These are phyloP conservation scores for Nineta flava DNA, from an alignment of 2,888 invertebrate genomes.

Conservation along the genomic window DNA sequence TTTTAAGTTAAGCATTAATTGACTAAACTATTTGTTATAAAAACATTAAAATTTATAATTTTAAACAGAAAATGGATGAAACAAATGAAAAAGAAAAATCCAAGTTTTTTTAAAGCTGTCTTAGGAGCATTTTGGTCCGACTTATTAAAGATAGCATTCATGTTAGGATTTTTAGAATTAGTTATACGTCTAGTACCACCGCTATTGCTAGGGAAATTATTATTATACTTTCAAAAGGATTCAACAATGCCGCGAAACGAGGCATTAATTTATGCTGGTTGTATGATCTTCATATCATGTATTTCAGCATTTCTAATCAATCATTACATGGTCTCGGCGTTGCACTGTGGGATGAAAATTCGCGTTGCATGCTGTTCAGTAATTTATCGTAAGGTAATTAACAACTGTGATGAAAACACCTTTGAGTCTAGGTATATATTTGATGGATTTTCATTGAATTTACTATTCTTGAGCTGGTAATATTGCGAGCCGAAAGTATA, in stretches of 20 bases:
- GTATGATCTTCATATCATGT: conserved; percentile 37
- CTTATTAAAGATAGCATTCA: conserved; percentile 41
- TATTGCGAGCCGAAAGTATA: too few relatives aligned
- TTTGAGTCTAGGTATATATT: background rate
- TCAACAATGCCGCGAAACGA: conserved; percentile 29
- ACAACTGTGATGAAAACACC: background rate
- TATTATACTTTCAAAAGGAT: conserved; percentile 46
- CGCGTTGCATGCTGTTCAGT: conserved; percentile 67
- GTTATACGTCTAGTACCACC: conserved; percentile 46
- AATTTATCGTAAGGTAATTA: conserved; percentile 51
- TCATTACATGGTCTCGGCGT: conserved; percentile 54
- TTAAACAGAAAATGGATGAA: conserved; percentile 48
- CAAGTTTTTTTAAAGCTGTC: conserved; percentile 47
- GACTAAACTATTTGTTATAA: too few relatives aligned
- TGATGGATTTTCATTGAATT: too few relatives aligned
- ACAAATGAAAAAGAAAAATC: conserved; percentile 41
- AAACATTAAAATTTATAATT: background rate
- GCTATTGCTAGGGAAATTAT: conserved; percentile 43
- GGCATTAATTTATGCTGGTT: conserved; percentile 44
- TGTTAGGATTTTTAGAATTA: conserved; percentile 42
- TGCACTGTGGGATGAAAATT: conserved; percentile 71
- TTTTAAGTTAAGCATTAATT: too few relatives aligned
- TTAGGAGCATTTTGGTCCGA: conserved; percentile 51
- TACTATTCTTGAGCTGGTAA: too few relatives aligned
- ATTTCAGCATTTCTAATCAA: conserved; percentile 43